Base-by-base conservation (phyloP, 1,140 invertebrate species). In the Geopemphigus sp. region DNA sequence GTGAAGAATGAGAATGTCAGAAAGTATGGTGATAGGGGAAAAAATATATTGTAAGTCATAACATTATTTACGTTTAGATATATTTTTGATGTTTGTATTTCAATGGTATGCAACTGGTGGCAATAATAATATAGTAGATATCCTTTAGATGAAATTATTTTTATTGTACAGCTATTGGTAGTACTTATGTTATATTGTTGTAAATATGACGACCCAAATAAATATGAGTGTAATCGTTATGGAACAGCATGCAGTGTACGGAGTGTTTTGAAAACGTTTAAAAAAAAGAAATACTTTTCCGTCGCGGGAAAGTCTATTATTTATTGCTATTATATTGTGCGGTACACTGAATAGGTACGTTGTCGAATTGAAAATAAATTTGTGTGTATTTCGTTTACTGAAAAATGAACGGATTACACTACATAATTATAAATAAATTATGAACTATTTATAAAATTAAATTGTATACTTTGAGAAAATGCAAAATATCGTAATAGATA, bases 1-100 rank as follows among this genome's bases (percentile, higher is more conserved):
- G 66, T 17, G 66, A 53, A 19, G 24, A 53, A 70, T 70, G 66
- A 70, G 45, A 50, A 70, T 68, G 64, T 47, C 19, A 45, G 64
- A 70, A 70, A 11, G n/a, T 22, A 11, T 50, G 4, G 47, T 10
- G 22, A 47, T 47, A 50, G 24, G 26, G 17, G 53, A 70, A 26
- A 39, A 50, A 50, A 50, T 12, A 50, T 5, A 19, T 53, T 53
- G 47, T 70, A 70, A 70, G 53, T 70, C 66, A 19, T 39, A 39
- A 39, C 47, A 68, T 24, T 11, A 32, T 64, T 39, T 64, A 39
- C 32, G 63, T 39, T n/a, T 66, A n/a, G 15, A 12, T 66, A 39
- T 22, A 19, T 32, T 19, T 29, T 32, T 61, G 12, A 32, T 32
- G 12, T 22, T 45, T 19, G 19, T 45, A 12, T 22, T 14, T 17